Percentiles rank a stretch among this genome's conserved stretches.
phyloP scores from a whole-genome alignment of 1,140 invertebrate genomes.

The Drusus annulatus region DNA sequence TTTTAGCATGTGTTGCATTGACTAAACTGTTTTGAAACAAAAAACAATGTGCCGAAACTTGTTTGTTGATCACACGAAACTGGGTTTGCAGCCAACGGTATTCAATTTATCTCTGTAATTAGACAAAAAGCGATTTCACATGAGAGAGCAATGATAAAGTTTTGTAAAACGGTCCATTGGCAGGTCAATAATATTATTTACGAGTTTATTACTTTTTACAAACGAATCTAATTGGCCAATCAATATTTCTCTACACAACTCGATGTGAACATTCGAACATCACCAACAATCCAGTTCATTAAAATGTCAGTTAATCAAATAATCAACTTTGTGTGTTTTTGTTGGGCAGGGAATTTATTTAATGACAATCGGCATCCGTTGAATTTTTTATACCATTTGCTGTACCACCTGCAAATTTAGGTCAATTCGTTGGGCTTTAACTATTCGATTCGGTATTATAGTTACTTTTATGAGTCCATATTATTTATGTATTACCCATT shows the following conservation, averaged over 20 bases:
- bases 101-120: no score
- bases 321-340: not conserved
- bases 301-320: conserved; percentile 3
- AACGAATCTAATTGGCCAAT: not conserved
- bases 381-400: not conserved
- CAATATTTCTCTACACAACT: not conserved
- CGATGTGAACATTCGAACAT: not conserved
- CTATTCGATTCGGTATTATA: not conserved
- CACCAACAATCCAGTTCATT: not conserved
- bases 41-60: no score
- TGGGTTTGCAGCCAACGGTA: no score
- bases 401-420: conserved; percentile 22
- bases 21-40: no score
- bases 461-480: conserved; percentile 13
- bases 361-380: conserved; percentile 2
- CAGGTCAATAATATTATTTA: no score
- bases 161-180: no score
- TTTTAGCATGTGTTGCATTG: no score
- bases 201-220: no score
- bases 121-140: no score
- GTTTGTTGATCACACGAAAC: no score
- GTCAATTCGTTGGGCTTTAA: conserved; percentile 17
- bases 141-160: no score
- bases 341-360: conserved; percentile 16
- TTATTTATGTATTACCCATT: not conserved